Evolutionary conservation across 2,113 vertebrate species (phyloP).

Genomic region (Colossoma macropomum): DNA sequence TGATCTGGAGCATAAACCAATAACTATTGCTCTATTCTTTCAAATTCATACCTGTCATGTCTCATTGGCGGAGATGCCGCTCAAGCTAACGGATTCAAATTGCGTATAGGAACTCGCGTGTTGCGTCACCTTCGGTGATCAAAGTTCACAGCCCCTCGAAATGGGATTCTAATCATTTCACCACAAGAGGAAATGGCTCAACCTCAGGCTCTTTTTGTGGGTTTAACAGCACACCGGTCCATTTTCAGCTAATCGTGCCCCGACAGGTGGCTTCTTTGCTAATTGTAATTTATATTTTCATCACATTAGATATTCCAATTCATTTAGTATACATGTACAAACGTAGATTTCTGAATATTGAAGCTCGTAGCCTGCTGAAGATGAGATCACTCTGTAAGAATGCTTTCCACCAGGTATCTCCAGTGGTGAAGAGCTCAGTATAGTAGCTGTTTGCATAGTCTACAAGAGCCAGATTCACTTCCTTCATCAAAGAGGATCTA

Average conservation of each 20-base stretch:
- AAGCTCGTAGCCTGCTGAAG: neutral
- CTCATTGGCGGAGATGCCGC: constrained; percentile 68
- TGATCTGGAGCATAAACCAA: constrained; percentile 60
- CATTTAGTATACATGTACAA: neutral
- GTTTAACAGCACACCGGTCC: constrained; percentile 27
- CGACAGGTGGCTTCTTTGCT: neutral
- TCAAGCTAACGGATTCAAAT: constrained; percentile 67
- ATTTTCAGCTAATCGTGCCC: neutral
- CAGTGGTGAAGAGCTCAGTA: constrained; percentile 4
- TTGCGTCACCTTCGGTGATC: constrained; percentile 60
- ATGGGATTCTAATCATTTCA: constrained; percentile 51
- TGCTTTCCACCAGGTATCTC: neutral
- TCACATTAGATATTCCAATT: neutral
- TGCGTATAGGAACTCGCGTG: constrained; percentile 35
- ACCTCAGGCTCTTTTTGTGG: constrained; percentile 44
- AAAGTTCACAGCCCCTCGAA: constrained; percentile 44
- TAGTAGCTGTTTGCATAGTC: constrained; percentile 46
- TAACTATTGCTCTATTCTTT: constrained; percentile 63
- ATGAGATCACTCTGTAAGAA: neutral
- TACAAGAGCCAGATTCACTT: constrained; percentile 52
- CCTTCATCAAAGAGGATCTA: constrained; percentile 59
- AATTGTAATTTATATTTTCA: neutral
- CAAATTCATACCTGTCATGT: constrained; percentile 80
- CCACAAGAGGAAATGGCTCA: constrained; percentile 55
- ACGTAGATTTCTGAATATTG: neutral